Percentiles rank a stretch among this genome's conserved stretches.
Evolutionary conservation across 2,888 invertebrate species (phyloP).

Genomic region (Mythimna impura): DNA sequence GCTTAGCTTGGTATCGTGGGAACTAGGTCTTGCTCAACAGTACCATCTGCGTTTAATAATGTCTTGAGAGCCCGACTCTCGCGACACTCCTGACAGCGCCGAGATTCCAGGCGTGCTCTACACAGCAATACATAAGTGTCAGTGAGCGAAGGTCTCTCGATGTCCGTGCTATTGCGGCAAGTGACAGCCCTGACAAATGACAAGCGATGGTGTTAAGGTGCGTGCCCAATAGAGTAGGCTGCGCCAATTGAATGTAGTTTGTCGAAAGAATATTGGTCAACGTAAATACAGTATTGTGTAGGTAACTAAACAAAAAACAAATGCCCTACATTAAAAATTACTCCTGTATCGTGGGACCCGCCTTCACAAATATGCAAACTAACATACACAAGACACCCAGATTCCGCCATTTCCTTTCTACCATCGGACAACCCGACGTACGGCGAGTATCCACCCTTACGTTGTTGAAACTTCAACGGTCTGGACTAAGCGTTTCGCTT

Average conservation of each 20-base stretch:
- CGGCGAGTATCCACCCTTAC: too few species aligned
- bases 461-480: too few species aligned
- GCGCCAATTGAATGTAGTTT: not conserved
- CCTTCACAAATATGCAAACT: too few species aligned
- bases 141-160: conserved; percentile 32
- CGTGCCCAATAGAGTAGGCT: not conserved
- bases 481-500: too few species aligned
- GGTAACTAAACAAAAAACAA: too few species aligned
- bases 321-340: too few species aligned
- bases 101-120: conserved; percentile 33
- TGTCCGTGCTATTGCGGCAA: conserved; percentile 28
- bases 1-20: not conserved
- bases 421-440: too few species aligned
- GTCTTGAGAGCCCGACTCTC: conserved; percentile 1
- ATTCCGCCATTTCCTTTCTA: too few species aligned
- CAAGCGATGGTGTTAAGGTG: conserved; percentile 24
- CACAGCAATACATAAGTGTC: conserved; percentile 55
- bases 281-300: not conserved
- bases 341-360: too few species aligned
- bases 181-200: conserved; percentile 54
- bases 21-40: not conserved
- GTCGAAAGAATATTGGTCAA: not conserved
- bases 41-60: conserved; percentile 17
- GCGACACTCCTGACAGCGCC: conserved; percentile 24
- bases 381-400: too few species aligned